Evolutionary conservation across 2,888 invertebrate genomes (phyloP).

Genomic region (Tholera decimalis): DNA sequence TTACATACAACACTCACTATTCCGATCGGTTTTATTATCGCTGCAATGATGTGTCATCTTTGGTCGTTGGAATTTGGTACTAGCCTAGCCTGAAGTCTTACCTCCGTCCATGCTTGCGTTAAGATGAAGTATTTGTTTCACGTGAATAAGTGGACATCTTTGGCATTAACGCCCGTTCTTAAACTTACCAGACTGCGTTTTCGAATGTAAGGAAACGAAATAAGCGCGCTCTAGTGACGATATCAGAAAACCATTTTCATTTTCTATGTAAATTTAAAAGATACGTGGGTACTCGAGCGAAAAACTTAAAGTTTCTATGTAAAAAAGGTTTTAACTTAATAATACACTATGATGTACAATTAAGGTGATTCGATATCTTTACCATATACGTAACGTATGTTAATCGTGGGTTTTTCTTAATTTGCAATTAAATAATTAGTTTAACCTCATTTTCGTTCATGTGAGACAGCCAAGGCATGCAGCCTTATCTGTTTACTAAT

Average conservation of each 20-base stretch:
- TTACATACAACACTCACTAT: neutral
- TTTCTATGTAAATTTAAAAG: no score
- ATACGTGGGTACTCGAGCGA: no score
- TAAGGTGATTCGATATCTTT: neutral
- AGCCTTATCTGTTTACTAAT: constrained; percentile 55
- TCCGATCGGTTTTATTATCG: neutral
- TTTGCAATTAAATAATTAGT: constrained; percentile 7
- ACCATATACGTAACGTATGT: neutral
- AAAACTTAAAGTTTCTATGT: no score
- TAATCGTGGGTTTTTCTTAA: neutral
- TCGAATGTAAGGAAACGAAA: no score
- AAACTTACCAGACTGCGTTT: no score
- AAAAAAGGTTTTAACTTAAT: no score
- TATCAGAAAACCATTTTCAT: no score
- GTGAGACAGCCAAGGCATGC: constrained; percentile 29
- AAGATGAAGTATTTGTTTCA: neutral
- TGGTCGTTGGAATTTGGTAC: no score
- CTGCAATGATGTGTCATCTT: neutral
- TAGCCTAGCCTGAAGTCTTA: no score
- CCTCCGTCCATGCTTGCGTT: no score
- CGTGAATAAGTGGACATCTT: neutral
- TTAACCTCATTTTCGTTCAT: constrained; percentile 22
- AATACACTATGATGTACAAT: neutral
- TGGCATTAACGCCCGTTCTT: no score
- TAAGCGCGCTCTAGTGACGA: no score